Evolutionary conservation across 2,888 invertebrate genomes (phyloP).

Genomic region (Blastobasis adustella): DNA sequence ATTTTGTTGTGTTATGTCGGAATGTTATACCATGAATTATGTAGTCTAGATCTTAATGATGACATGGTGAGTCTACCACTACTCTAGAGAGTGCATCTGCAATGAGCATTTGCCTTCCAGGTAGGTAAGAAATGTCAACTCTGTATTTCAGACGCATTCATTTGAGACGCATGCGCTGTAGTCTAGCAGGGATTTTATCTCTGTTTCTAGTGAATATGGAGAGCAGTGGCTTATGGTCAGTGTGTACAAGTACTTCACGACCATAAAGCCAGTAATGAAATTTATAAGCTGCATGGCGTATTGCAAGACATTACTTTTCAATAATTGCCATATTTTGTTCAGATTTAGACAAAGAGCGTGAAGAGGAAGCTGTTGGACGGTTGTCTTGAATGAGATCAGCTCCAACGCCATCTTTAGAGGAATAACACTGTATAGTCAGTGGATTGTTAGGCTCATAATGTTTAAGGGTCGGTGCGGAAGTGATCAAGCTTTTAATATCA

Average conservation of each 20-base stretch:
- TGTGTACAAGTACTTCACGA: too few species aligned
- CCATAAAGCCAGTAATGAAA: not conserved
- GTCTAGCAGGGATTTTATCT: not conserved
- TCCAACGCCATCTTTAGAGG: not conserved
- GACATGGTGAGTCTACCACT: slow-evolving; percentile 16
- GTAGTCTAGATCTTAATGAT: slow-evolving; percentile 12
- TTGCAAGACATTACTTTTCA: not conserved
- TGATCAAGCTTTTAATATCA: too few species aligned
- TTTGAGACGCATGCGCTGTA: not conserved
- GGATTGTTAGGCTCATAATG: not conserved
- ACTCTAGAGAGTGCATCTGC: not conserved
- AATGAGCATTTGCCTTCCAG: not conserved
- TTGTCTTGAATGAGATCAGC: not conserved
- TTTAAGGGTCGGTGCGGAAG: not conserved
- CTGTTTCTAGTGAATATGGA: not conserved
- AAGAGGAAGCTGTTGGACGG: not conserved
- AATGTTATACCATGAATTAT: not conserved
- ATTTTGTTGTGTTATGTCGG: too few species aligned
- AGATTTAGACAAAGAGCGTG: not conserved
- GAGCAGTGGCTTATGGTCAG: not conserved
- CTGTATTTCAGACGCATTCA: not conserved
- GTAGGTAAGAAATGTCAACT: not conserved
- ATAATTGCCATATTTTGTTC: not conserved
- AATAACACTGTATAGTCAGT: not conserved
- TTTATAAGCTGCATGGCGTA: not conserved